Evolutionary conservation across 2,113 vertebrate species (phyloP), one percentile per base, ranked within the genome.

Genomic region (Cariama cristata): DNA sequence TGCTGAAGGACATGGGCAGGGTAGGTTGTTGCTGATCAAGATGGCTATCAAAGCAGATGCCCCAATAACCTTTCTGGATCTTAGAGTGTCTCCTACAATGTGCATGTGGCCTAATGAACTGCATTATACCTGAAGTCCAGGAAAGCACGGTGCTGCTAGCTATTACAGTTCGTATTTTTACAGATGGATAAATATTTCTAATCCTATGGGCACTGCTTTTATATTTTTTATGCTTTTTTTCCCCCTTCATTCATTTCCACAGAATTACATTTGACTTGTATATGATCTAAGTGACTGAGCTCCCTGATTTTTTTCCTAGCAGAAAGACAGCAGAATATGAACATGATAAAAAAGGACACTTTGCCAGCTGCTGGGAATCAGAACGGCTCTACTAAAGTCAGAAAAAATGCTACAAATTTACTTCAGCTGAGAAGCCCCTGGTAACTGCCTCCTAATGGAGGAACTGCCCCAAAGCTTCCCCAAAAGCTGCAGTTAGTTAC

Each of bases 21-120:
- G 18, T 26, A 12, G 16, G 35, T 8, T 85, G 55, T 24, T 3
- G 2, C 82, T 0, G 0, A 6, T 27, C 15, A 38, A 53, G 55
- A 21, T 0, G 0, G 33, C 21, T 47, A 5, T 42, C 24, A 35
- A 40, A 63, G 32, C n/a, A 42, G 24, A 30, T 42, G 50, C 4
- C n/a, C 9, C 38, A 21, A 23, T 16, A 87, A 77, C 32, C 35
- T 24, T 49, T 28, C 42, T 38, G 42, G 69, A 63, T 67, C 45
- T 81, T n/a, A 30, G 33, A 5, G 14, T 60, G 38, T 32, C 52
- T 86, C 53, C 62, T 63, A n/a, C 40, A 47, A 32, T 0, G 1
- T 38, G 23, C 8, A 3, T 7, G 8, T 44, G 11, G 14, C 62
- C 67, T 45, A 58, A 58, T 64, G 45, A 84, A 27, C 15, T 8